Conservation (phyloP, 2,888 invertebrate genomes). For the Polylopha cassiicola region DNA sequence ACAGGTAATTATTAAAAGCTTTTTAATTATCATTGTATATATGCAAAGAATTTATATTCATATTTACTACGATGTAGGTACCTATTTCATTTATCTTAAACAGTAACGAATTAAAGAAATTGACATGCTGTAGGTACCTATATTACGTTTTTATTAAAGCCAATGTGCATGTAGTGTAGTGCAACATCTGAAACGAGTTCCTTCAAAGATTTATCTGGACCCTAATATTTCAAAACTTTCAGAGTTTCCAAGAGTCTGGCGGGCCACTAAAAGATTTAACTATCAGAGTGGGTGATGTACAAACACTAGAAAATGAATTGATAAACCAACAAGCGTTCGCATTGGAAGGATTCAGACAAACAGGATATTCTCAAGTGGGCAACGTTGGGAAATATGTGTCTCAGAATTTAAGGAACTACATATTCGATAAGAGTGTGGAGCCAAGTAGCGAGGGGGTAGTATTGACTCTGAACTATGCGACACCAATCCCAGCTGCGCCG, state of each 20-base stretch:
- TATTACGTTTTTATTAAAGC: too few species aligned
- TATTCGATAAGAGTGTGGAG: constrained; percentile 30
- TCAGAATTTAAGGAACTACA: constrained; percentile 35
- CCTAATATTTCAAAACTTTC: constrained; percentile 19
- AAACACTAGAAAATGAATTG: constrained; percentile 27
- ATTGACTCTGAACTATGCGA: constrained; percentile 30
- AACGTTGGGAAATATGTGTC: constrained; percentile 40
- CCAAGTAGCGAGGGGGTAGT: constrained; percentile 37
- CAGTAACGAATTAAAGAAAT: too few species aligned
- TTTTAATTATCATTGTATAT: background rate
- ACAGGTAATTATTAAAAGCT: constrained; percentile 33
- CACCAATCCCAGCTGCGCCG: background rate
- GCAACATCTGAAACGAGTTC: too few species aligned
- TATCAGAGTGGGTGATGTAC: constrained; percentile 27
- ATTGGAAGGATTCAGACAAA: constrained; percentile 30
- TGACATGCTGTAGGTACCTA: too few species aligned
- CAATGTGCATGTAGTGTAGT: too few species aligned
- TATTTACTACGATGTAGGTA: too few species aligned
- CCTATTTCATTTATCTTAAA: too few species aligned
- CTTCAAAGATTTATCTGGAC: too few species aligned
- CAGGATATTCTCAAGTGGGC: constrained; percentile 30
- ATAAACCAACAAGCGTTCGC: constrained; percentile 24
- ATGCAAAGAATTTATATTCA: too few species aligned
- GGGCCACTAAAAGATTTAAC: constrained; percentile 30
- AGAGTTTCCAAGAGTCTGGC: constrained; percentile 26